Conservation (phyloP, 2,888 invertebrate species). For the Seira ritae region DNA sequence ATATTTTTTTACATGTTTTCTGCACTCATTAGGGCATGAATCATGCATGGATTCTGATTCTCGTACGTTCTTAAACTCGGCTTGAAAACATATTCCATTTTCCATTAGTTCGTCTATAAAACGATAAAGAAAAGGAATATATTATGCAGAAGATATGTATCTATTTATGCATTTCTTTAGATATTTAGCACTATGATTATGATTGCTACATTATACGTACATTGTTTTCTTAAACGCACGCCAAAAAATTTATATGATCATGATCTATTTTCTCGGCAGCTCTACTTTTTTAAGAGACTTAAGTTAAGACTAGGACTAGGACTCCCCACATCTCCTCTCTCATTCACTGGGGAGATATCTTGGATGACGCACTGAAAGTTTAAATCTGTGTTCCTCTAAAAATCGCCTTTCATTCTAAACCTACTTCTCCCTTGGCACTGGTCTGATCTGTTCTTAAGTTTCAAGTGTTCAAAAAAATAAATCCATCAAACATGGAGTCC, state of each 20-base stretch:
- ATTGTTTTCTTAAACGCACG: no score
- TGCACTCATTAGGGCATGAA: background rate
- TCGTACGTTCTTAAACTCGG: background rate
- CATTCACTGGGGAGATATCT: no score
- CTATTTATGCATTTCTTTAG: background rate
- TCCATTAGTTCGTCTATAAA: no score
- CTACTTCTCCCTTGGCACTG: background rate
- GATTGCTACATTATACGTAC: background rate
- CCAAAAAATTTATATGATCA: background rate
- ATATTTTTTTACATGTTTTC: background rate
- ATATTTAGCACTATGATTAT: background rate
- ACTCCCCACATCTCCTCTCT: no score
- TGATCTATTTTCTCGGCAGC: background rate
- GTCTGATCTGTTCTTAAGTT: background rate
- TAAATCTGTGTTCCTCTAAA: background rate
- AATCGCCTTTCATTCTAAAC: background rate
- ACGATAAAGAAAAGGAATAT: background rate
- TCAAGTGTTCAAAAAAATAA: background rate
- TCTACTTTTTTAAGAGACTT: background rate
- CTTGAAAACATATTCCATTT: no score
- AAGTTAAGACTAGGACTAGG: no score
- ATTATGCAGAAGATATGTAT: background rate
- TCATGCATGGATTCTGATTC: background rate
- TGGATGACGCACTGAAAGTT: background rate
- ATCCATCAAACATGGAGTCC: conserved; percentile 24